Evolutionary conservation across 2,113 vertebrate genomes (phyloP).

Genomic region (Cygnus atratus): DNA sequence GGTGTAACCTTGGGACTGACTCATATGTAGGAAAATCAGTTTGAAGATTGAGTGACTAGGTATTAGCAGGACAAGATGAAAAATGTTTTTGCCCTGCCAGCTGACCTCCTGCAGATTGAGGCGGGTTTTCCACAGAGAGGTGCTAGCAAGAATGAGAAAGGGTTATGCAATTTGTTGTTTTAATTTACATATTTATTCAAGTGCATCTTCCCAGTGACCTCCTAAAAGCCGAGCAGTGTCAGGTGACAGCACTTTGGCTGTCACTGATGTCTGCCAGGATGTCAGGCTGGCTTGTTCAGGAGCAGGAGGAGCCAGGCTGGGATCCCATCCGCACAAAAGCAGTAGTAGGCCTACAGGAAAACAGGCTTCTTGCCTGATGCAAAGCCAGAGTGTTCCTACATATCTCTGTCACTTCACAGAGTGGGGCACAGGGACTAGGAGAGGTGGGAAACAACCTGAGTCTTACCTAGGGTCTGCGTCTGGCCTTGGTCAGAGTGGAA

Average conservation of each 20-base stretch:
- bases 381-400: neutral
- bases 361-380: neutral
- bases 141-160: neutral
- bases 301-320: neutral
- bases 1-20: neutral
- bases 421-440: neutral
- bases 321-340: neutral
- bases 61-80: conserved; percentile 31
- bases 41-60: neutral
- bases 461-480: neutral
- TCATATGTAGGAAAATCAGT: neutral
- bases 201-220: conserved; percentile 6
- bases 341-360: neutral
- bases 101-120: neutral
- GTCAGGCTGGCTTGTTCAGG: neutral
- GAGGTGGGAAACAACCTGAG: neutral
- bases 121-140: neutral
- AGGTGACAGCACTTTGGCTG: neutral
- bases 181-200: conserved; percentile 33
- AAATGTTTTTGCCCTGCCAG: neutral
- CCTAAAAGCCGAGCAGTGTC: neutral
- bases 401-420: neutral
- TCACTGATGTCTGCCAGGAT: neutral
- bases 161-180: conserved; percentile 19
- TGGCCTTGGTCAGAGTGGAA: neutral